Conservation (phyloP, 2,888 invertebrate genomes). For the Callinectes sapidus region DNA sequence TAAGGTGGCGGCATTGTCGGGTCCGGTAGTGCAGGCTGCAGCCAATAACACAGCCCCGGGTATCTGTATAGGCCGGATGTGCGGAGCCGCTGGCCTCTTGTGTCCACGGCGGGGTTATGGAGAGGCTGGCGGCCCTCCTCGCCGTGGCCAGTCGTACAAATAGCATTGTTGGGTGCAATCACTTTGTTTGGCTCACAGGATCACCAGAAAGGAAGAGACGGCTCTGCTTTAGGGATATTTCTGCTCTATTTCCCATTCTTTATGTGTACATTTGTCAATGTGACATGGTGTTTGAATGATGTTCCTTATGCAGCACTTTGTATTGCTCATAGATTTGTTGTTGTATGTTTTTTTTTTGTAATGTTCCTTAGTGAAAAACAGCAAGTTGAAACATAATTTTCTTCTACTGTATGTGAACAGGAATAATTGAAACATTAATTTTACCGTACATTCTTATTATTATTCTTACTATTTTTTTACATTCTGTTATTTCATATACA, state of each 20-base stretch:
- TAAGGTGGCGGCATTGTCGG: constrained; percentile 46
- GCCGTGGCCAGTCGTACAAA: neutral
- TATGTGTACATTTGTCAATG: neutral
- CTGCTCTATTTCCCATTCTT: neutral
- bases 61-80: constrained; percentile 45
- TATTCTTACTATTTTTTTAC: too few relatives aligned
- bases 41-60: constrained; percentile 39
- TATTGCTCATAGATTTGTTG: too few relatives aligned
- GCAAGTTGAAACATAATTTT: too few relatives aligned
- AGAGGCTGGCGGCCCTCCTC: neutral
- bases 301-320: too few relatives aligned
- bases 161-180: neutral
- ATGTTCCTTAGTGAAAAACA: too few relatives aligned
- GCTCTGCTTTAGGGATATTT: neutral
- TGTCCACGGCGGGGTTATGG: constrained; percentile 11
- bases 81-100: constrained; percentile 37
- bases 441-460: too few relatives aligned
- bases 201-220: neutral
- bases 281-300: neutral
- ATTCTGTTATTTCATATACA: too few relatives aligned
- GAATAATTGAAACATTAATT: too few relatives aligned
- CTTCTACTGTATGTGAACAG: too few relatives aligned
- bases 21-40: constrained; percentile 38
- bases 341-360: too few relatives aligned
- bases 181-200: neutral